Percentiles rank a stretch among this genome's conserved stretches.
These are phyloP conservation scores for Tetheella fluctuosa DNA, from an alignment of 2,888 invertebrate genomes.

Conservation along the genomic window DNA sequence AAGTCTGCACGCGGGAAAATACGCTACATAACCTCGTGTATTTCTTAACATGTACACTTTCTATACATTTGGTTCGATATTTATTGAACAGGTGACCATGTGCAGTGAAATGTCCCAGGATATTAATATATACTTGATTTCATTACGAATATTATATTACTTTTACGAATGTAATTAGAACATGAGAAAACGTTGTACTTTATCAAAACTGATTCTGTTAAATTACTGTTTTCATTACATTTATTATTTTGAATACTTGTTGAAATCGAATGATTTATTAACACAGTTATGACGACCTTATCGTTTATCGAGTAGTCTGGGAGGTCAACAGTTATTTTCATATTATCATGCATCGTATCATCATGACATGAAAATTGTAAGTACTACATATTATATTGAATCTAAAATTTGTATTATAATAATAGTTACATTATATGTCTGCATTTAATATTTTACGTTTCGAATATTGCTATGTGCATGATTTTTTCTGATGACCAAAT, in stretches of 20 bases:
- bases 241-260: neutral
- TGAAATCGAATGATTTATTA: neutral
- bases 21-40: neutral
- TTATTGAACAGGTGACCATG: neutral
- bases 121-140: too few relatives aligned
- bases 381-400: too few relatives aligned
- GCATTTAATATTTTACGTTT: too few relatives aligned
- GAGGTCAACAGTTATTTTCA: neutral
- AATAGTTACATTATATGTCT: too few relatives aligned
- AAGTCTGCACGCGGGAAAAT: conserved; percentile 6
- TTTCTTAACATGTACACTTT: neutral
- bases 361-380: too few relatives aligned
- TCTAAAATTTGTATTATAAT: too few relatives aligned
- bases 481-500: too few relatives aligned
- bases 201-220: neutral
- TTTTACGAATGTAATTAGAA: neutral
- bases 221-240: too few relatives aligned
- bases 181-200: neutral
- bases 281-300: neutral
- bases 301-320: neutral
- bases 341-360: neutral
- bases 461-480: too few relatives aligned
- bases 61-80: neutral
- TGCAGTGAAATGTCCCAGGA: too few relatives aligned
- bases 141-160: neutral